Evolutionary conservation across 2,888 invertebrate genomes (phyloP), one percentile per base, ranked within the genome.

Genomic region (Cataglyphis cursor): DNA sequence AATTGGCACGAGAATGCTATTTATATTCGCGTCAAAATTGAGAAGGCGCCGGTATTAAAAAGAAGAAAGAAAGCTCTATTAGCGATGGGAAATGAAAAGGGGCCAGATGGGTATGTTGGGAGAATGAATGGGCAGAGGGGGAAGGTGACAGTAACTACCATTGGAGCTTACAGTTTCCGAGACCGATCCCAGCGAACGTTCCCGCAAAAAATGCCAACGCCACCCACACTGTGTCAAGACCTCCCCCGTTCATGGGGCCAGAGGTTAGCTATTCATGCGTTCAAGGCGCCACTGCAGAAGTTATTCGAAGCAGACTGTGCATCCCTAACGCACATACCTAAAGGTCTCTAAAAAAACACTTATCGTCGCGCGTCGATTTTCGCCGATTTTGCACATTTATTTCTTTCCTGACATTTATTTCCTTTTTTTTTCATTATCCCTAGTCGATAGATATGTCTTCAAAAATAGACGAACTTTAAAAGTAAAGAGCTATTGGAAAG

Each of bases 181-280:
- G 89, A 87, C 85, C 73, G 76, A 88, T 86, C 88, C 90, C 90
- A 89, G 81, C 90, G 91, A 89, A 90, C 90, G 91, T 90, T 90
- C 91, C 89, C 90, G 93, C 92, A 93, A 93, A 93, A 93, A 94
- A 93, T 91, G 41, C 86, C 91, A 82, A 89, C 91, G 92, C 94
- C 94, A 93, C 94, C 94, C 93, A 93, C 93, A 93, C 93, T 44
- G 89, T 74, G 70, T 66, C 84, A 87, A 88, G 88, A 85, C 86
- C 89, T 88, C 85, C 88, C 88, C 87, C 89, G 87, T 85, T 76
- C 64, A 83, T 68, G 82, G 89, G 93, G 92, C 90, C 92, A 93
- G 92, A 93, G 93, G 93, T 94, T 93, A 92, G 92, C 93, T 93
- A 93, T 93, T 94, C 93, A 93, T 91, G 94, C 94, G 92, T 93